Evolutionary conservation across 2,888 invertebrate genomes (phyloP).

Genomic region (Drosophila fulvimacula): DNA sequence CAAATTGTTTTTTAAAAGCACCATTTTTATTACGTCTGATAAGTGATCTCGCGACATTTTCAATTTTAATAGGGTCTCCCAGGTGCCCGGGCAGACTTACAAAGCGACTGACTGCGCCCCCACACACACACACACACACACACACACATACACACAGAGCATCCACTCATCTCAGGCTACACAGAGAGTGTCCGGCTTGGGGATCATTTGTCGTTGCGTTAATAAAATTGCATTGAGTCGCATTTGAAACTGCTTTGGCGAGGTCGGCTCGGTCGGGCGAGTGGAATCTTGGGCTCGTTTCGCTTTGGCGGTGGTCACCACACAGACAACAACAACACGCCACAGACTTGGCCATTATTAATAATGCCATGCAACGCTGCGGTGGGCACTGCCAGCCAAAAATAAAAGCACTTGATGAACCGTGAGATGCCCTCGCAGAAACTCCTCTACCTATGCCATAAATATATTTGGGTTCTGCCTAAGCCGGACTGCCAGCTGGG

Average conservation of each 20-base stretch:
- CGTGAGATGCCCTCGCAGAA: constrained; percentile 14
- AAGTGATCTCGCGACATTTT: constrained; percentile 82
- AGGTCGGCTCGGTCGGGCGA: constrained; percentile 17
- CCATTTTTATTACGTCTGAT: constrained; percentile 81
- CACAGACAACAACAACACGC: constrained; percentile 50
- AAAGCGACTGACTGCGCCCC: constrained; percentile 55
- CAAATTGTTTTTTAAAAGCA: constrained; percentile 83
- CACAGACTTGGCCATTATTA: constrained; percentile 62
- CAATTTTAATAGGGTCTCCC: constrained; percentile 81
- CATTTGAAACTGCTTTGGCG: constrained; percentile 82
- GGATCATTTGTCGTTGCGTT: constrained; percentile 81
- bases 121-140: constrained; percentile 48
- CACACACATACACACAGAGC: constrained; percentile 47
- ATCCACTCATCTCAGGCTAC: constrained; percentile 11
- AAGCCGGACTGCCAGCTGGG: not conserved
- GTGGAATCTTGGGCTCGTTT: constrained; percentile 32
- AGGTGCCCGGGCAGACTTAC: constrained; percentile 39
- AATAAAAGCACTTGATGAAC: constrained; percentile 10
- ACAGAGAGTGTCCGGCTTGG: constrained; percentile 51
- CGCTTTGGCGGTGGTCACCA: constrained; percentile 75
- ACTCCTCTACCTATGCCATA: too few relatives aligned
- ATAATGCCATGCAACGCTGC: constrained; percentile 66
- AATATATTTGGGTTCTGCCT: not conserved
- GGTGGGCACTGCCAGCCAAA: constrained; percentile 47
- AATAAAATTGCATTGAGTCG: constrained; percentile 84